Base-by-base conservation (phyloP, 2,797 vertebrate species). In the Falco novaeseelandiae region DNA sequence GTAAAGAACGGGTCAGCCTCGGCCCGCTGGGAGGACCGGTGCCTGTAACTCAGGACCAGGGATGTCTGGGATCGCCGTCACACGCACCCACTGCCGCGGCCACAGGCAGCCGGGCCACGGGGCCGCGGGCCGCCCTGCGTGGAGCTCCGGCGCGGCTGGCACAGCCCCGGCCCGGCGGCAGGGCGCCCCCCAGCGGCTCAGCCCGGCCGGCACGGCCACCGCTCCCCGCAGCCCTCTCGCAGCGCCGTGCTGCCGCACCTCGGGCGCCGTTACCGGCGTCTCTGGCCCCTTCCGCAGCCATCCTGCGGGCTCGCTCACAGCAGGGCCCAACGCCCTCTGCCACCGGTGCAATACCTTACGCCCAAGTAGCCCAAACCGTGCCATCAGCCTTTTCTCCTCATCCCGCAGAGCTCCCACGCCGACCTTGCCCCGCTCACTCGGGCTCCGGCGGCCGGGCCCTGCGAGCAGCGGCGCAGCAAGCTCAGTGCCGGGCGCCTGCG, bases 71-170 rank as follows among this genome's bases (percentile, higher is more conserved):
- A 71, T 10, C 51, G 25, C 0, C 0, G 4, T 49, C 42, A 32
- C 17, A 12, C 3, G 1, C 44, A 15, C 9, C 3, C 30, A 7
- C 6, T 3, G 52, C 10, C 6, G 49, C 1, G 23, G 14, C 17
- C 12, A 2, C 1, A 22, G 14, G 30, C 29, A 29, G n/a, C 23
- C 12, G 7, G 0, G 9, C 32, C 12, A 3, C 0, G n/a, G 62
- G 42, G 25, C 18, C 3, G 6, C 5, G 22, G 42, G 13, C 9
- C 57, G 48, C 22, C 18, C 25, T 7, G 40, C 25, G 2, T 16
- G 7, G 32, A 11, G 44, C 52, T 1, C 4, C 57, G 9, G 26
- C 8, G 2, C 0, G 7, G 32, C 48, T 8, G 44, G 27, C 30
- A 9, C 42, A 8, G 42, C 42, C 42, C 42, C 42, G 17, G 42